These are phyloP conservation scores for Drosophila carrolli DNA, from an alignment of 1,140 invertebrate genomes.

Conservation along the genomic window DNA sequence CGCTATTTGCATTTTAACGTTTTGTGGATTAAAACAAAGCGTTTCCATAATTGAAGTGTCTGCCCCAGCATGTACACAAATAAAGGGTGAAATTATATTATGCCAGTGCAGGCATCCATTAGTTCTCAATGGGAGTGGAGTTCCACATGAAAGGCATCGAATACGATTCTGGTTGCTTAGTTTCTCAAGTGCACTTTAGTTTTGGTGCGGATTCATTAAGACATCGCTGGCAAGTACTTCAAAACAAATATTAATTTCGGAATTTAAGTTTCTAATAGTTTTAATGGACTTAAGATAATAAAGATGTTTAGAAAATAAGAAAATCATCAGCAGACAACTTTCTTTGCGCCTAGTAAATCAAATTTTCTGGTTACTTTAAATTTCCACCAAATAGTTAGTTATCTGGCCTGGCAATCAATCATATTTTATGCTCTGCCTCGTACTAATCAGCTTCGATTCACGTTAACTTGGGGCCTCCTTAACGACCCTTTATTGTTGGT, in stretches of 20 bases:
- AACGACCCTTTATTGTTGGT: constrained; percentile 32
- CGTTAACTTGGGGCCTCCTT: constrained; percentile 4
- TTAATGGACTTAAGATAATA: too few species aligned
- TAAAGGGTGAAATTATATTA: constrained; percentile 62
- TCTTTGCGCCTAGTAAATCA: too few species aligned
- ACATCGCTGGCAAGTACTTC: background rate
- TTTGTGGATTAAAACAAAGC: constrained; percentile 74
- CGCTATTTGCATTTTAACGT: constrained; percentile 60
- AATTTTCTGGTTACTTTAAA: constrained; percentile 2
- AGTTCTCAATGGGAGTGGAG: constrained; percentile 3
- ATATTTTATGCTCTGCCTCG: constrained; percentile 16
- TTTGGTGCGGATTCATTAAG: background rate
- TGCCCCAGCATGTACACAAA: constrained; percentile 26
- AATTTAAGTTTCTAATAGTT: background rate
- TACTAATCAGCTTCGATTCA: constrained; percentile 44
- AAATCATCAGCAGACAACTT: background rate
- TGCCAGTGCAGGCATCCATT: constrained; percentile 55
- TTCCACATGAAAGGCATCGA: constrained; percentile 23
- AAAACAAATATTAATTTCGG: background rate
- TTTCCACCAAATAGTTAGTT: constrained; percentile 1
- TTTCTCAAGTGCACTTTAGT: constrained; percentile 24
- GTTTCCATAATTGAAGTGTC: constrained; percentile 74
- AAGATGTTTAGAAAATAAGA: too few species aligned
- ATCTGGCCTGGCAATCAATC: constrained; percentile 26
- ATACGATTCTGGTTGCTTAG: constrained; percentile 10